Percentiles rank a stretch among this genome's conserved stretches.
Evolutionary conservation across 2,888 invertebrate species (phyloP).

Genomic region (Epistrophe grossulariae): DNA sequence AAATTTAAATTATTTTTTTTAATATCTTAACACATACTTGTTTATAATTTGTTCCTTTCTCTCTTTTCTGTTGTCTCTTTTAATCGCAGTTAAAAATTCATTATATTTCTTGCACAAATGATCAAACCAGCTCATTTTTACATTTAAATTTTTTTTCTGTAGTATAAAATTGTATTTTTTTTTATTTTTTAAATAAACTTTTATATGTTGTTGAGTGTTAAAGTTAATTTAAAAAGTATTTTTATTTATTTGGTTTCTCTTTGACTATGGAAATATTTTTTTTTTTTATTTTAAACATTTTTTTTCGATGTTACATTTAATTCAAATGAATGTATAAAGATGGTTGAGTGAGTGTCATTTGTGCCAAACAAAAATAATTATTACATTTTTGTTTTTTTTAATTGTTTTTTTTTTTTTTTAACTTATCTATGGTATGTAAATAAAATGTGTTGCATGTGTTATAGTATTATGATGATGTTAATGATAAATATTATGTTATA

Average conservation of each 20-base stretch:
- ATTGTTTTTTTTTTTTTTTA: neutral
- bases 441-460: slow-evolving; percentile 28
- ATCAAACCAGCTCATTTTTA: slow-evolving; percentile 49
- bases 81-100: slow-evolving; percentile 31
- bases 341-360: slow-evolving; percentile 35
- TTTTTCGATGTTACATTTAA: slow-evolving; percentile 63
- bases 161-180: slow-evolving; percentile 71
- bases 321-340: slow-evolving; percentile 23
- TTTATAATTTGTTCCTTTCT: slow-evolving; percentile 16
- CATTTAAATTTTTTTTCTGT: slow-evolving; percentile 31
- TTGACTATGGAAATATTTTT: slow-evolving; percentile 47
- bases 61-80: slow-evolving; percentile 1
- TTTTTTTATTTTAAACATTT: neutral
- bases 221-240: slow-evolving; percentile 33
- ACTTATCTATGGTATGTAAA: no score
- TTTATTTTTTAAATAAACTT: slow-evolving; percentile 25
- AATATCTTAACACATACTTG: neutral
- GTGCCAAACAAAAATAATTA: slow-evolving; percentile 48
- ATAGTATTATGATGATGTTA: slow-evolving; percentile 29
- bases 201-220: slow-evolving; percentile 48
- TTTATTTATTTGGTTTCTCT: slow-evolving; percentile 17
- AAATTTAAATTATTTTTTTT: slow-evolving; percentile 23
- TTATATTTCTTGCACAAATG: slow-evolving; percentile 51
- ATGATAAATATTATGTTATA: slow-evolving; percentile 19
- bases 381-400: neutral